Conservation (phyloP, 2,888 invertebrate genomes). For the Opisthograptis luteolata region DNA sequence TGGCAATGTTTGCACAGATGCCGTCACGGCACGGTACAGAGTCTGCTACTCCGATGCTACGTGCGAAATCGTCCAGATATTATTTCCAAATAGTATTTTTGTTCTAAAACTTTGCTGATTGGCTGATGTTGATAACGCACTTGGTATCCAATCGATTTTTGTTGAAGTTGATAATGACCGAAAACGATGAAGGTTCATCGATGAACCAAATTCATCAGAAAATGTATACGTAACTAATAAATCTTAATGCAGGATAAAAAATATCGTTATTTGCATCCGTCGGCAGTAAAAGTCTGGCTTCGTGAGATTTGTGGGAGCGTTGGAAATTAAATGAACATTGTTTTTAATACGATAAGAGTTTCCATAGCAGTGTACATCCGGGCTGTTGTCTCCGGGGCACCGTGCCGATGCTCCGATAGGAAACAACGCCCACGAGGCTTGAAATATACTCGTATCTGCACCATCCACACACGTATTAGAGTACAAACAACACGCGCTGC, state of each 20-base stretch:
- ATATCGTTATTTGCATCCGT: no score
- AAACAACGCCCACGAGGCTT: conserved; percentile 26
- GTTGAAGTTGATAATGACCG: not conserved
- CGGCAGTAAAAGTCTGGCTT: no score
- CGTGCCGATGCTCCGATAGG: conserved; percentile 18
- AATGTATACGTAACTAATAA: no score
- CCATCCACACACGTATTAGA: not conserved
- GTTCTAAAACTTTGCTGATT: no score
- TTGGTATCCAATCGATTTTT: not conserved
- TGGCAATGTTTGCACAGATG: conserved; percentile 56
- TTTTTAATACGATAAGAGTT: not conserved
- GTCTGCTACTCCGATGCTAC: conserved; percentile 11
- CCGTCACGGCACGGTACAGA: conserved; percentile 37
- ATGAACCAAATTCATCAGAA: not conserved
- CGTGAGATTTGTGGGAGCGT: no score
- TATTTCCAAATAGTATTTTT: no score
- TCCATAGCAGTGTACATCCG: not conserved
- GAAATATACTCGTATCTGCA: conserved; percentile 31
- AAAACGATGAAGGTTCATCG: not conserved
- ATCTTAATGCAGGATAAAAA: no score
- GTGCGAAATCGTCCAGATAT: not conserved
- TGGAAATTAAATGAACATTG: no score
- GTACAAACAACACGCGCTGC: conserved; percentile 18
- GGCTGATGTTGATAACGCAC: not conserved
- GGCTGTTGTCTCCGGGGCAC: not conserved